Base-by-base conservation (phyloP, 2,797 vertebrate genomes). In the Galaxias olidus region DNA sequence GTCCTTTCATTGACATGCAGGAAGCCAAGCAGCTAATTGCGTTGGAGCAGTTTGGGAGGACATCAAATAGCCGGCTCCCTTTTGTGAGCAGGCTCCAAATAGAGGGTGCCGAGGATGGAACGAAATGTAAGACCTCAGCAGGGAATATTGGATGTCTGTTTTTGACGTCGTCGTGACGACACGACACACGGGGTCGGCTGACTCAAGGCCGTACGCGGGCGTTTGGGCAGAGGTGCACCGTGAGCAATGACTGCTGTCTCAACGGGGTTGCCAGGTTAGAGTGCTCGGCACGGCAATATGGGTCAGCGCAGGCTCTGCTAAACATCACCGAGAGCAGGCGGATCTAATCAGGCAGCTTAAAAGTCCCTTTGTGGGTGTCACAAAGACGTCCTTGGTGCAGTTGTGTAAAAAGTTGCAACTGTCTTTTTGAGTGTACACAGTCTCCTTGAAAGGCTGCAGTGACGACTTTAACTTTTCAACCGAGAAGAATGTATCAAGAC, bases 1-100 rank as follows among this genome's bases (percentile, higher is more conserved):
- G 87, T 88, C 81, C 88, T 91, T 91, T 89, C 82, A 91, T 91
- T 91, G 90, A 88, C 86, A 89, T 90, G 87, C 67, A 74, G 80
- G 90, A 91, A 86, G 82, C 79, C 63, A 63, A 80, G 66, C 84
- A 62, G 83, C 87, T 92, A 92, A 92, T 92, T 91, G 88, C 83
- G 88, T 76, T 71, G 30, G 30, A 30, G 30, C 74, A 54, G 70
- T 90, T 91, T 88, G 63, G 64, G 74, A 65, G 75, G 83, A 87
- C 86, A 89, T 89, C 84, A 87, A 91, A 91, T 88, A 68, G 76
- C 74, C 64, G 68, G 73, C 73, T 80, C 71, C 73, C 75, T 81
- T 77, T 60, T 84, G 77, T 76, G 79, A 67, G 47, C 71, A 66
- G 69, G 80, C 79, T n/a, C 72, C 65, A 76, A 79, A 77, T 66